phyloP scores from a whole-genome alignment of 1,140 invertebrate genomes.

The Hypsibius dujardini region DNA sequence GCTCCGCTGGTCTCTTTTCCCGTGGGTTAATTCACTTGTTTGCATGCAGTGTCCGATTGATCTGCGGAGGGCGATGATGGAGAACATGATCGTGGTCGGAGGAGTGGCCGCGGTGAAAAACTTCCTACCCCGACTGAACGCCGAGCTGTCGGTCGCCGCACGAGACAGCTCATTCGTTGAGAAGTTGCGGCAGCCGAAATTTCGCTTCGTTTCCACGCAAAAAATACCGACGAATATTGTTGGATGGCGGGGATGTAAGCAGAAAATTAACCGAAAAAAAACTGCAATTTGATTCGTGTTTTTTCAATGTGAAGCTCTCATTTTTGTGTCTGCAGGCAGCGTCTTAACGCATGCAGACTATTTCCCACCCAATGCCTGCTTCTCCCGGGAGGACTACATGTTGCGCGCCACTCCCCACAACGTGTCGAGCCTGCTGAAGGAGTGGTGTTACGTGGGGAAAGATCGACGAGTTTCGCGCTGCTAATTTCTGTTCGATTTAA shows the following conservation, averaged over 20 bases:
- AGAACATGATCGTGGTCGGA: neutral
- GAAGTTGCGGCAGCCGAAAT: neutral
- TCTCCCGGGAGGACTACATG: neutral
- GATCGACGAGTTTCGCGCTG: constrained; percentile 1
- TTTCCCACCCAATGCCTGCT: neutral
- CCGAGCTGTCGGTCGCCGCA: neutral
- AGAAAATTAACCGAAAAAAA: neutral
- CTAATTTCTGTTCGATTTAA: no score
- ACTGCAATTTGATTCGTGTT: no score
- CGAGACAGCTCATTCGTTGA: neutral
- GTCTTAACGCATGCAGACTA: constrained; percentile 4
- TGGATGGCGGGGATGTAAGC: neutral
- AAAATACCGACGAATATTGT: constrained; percentile 1
- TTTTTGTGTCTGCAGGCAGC: neutral
- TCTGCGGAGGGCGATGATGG: constrained; percentile 1
- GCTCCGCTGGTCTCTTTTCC: no score
- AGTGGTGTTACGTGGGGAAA: constrained; percentile 9
- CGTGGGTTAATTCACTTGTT: no score
- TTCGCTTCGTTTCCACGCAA: neutral
- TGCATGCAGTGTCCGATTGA: neutral
- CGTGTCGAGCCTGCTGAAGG: constrained; percentile 8
- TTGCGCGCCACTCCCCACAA: neutral
- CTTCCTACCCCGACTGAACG: neutral
- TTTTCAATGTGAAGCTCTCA: neutral
- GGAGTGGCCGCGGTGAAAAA: neutral